Evolutionary conservation across 2,797 vertebrate genomes (phyloP).

Genomic region (Astyanax mexicanus): DNA sequence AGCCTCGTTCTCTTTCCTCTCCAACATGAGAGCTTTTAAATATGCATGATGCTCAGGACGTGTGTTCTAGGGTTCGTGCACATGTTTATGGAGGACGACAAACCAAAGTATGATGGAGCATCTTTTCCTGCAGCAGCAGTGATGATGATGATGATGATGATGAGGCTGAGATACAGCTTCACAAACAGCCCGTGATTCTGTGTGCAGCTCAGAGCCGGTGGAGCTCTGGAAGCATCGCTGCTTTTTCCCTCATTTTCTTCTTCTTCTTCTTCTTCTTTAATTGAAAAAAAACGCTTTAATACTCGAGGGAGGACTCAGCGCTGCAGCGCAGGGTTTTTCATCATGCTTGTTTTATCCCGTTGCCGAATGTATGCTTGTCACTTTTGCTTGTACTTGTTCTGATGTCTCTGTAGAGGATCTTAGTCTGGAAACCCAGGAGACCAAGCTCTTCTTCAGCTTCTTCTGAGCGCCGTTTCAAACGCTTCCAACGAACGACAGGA

Average conservation of each 20-base stretch:
- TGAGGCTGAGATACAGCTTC: not conserved
- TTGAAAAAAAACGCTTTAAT: slow-evolving; percentile 25
- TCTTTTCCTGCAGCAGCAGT: not conserved
- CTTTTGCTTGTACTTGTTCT: slow-evolving; percentile 31
- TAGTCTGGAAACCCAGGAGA: not conserved
- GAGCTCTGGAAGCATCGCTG: not conserved
- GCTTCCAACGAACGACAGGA: not conserved
- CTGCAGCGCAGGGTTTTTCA: slow-evolving; percentile 3
- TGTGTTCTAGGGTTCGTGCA: slow-evolving; percentile 8
- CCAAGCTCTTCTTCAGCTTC: not conserved
- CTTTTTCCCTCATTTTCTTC: no score
- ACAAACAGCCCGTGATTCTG: not conserved
- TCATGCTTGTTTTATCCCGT: slow-evolving; percentile 7
- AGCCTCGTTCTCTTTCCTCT: not conserved
- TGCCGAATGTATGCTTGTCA: slow-evolving; percentile 44
- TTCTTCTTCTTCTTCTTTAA: slow-evolving; percentile 4
- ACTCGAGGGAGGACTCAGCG: not conserved
- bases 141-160: no score
- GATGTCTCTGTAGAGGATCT: slow-evolving; percentile 36
- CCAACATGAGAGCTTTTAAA: not conserved
- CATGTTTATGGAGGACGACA: not conserved
- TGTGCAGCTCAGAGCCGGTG: not conserved
- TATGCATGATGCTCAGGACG: not conserved
- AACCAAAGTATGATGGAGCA: not conserved
- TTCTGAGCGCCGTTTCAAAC: not conserved